Evolutionary conservation across 1,140 invertebrate genomes (phyloP).

Genomic region (Galleria mellonella): DNA sequence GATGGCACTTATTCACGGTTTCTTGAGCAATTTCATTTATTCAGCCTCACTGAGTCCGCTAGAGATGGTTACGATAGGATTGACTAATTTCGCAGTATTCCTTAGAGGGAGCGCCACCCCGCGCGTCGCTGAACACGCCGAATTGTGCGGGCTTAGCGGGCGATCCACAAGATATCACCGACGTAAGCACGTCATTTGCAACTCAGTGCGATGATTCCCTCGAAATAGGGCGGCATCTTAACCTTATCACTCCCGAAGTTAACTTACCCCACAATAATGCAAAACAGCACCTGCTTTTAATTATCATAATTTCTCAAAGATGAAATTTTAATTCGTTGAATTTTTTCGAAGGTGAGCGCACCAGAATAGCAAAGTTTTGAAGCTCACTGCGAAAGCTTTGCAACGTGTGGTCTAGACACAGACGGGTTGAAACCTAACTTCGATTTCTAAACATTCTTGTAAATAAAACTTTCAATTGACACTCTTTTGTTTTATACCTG

Average conservation of each 20-base stretch:
- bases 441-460: constrained; percentile 24
- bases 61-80: constrained; percentile 53
- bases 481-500: no score
- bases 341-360: constrained; percentile 11
- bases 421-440: constrained; percentile 27
- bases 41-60: constrained; percentile 42
- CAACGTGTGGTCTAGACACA: constrained; percentile 25
- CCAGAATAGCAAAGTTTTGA: constrained; percentile 24
- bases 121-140: constrained; percentile 50
- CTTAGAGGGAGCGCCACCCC: constrained; percentile 36
- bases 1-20: constrained; percentile 40
- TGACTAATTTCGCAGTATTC: constrained; percentile 60
- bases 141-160: constrained; percentile 45
- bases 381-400: constrained; percentile 23
- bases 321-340: constrained; percentile 29
- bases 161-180: constrained; percentile 41
- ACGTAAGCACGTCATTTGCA: constrained; percentile 55
- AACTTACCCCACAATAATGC: constrained; percentile 28
- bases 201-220: constrained; percentile 24
- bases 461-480: constrained; percentile 13
- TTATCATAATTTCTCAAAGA: constrained; percentile 24
- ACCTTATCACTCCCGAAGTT: constrained; percentile 9
- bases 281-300: constrained; percentile 30
- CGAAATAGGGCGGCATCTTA: constrained; percentile 31
- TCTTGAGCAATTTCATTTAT: constrained; percentile 69